A percentile compares a stretch with the other conserved stretches of the same genome.
Evolutionary conservation across 2,888 invertebrate genomes (phyloP).

Genomic region (Acrobasis repandana): DNA sequence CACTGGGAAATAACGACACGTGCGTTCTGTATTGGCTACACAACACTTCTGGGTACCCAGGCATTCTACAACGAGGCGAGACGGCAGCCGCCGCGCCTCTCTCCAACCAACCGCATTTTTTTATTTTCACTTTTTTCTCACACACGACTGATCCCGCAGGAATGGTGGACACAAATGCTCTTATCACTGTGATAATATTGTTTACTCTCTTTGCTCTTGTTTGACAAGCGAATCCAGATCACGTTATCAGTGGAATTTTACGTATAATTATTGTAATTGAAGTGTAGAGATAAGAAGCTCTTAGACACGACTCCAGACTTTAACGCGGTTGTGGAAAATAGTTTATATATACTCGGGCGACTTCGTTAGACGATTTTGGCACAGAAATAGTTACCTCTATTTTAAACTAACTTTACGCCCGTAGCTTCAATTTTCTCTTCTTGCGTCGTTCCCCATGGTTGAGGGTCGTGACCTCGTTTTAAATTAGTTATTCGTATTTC

Average conservation of each 20-base stretch:
- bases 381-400: background rate
- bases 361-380: background rate
- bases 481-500: no score
- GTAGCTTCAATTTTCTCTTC: background rate
- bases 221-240: slow-evolving; percentile 30
- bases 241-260: slow-evolving; percentile 42
- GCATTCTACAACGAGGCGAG: slow-evolving; percentile 50
- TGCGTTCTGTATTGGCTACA: slow-evolving; percentile 30
- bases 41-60: slow-evolving; percentile 43
- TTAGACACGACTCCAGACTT: slow-evolving; percentile 10
- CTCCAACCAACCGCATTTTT: slow-evolving; percentile 67
- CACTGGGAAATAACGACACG: slow-evolving; percentile 25
- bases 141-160: slow-evolving; percentile 53
- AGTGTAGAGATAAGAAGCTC: slow-evolving; percentile 20
- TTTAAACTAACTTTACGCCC: background rate
- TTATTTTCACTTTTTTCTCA: slow-evolving; percentile 32
- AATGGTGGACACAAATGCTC: slow-evolving; percentile 49
- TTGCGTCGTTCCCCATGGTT: no score
- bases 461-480: no score
- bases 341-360: background rate
- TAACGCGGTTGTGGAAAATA: background rate
- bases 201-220: slow-evolving; percentile 40
- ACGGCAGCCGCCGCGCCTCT: slow-evolving; percentile 65
- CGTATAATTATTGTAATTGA: slow-evolving; percentile 29
- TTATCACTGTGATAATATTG: slow-evolving; percentile 45